A percentile compares a stretch with the other conserved stretches of the same genome.
phyloP scores from a whole-genome alignment of 2,113 vertebrate genomes.

The Colossoma macropomum region DNA sequence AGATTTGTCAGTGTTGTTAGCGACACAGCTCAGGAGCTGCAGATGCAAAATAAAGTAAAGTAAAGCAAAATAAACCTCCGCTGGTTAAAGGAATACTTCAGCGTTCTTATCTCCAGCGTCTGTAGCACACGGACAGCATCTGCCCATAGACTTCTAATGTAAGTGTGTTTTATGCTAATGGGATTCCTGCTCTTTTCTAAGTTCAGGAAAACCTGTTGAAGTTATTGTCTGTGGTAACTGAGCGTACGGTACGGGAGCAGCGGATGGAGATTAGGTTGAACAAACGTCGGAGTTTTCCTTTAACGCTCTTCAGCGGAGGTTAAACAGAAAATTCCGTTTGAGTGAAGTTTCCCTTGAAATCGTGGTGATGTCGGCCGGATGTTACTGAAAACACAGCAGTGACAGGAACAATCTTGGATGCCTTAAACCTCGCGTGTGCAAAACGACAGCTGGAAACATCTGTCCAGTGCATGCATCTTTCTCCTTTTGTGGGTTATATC shows the following conservation, averaged over 20 bases:
- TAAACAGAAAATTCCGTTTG: background rate
- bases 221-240: too few relatives aligned
- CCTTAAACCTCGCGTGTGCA: conserved; percentile 33
- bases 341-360: background rate
- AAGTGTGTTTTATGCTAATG: too few relatives aligned
- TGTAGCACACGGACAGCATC: background rate
- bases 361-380: background rate
- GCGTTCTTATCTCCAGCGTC: too few relatives aligned
- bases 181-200: too few relatives aligned
- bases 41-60: background rate
- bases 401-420: background rate
- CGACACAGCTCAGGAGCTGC: background rate
- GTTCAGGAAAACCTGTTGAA: too few relatives aligned
- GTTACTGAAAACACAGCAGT: background rate
- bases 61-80: background rate
- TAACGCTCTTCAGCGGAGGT: background rate
- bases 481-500: conserved; percentile 25
- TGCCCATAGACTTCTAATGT: background rate
- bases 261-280: too few relatives aligned
- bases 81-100: background rate
- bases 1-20: background rate
- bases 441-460: conserved; percentile 3
- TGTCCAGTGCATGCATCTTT: conserved; percentile 45
- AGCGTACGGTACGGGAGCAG: too few relatives aligned
- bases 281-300: too few relatives aligned